Evolutionary conservation across 2,888 invertebrate genomes (phyloP).

Genomic region (Rhopalosiphum nymphaeae): DNA sequence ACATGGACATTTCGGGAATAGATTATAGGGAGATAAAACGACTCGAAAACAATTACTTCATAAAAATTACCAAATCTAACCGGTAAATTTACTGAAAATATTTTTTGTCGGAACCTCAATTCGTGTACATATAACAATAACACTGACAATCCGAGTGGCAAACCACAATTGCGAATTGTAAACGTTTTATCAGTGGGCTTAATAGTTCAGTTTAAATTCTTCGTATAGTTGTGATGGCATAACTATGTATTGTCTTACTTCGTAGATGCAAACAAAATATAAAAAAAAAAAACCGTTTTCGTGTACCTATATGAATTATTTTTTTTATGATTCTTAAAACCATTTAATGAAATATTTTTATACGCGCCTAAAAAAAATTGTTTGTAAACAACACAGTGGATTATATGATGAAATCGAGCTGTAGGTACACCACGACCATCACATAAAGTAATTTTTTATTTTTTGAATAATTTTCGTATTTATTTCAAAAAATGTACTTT

Average conservation of each 20-base stretch:
- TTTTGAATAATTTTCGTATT: too few relatives aligned
- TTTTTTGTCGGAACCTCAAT: too few relatives aligned
- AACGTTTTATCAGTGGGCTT: not conserved
- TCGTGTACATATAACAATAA: not conserved
- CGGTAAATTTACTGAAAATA: too few relatives aligned
- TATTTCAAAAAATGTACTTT: not conserved
- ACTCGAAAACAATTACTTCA: too few relatives aligned
- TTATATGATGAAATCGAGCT: not conserved
- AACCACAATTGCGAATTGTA: not conserved
- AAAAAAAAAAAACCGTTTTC: not conserved
- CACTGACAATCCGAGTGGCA: not conserved
- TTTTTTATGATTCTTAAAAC: not conserved
- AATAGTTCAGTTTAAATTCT: not conserved
- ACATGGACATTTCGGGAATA: too few relatives aligned
- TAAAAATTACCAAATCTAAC: too few relatives aligned
- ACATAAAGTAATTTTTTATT: too few relatives aligned
- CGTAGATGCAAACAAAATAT: not conserved
- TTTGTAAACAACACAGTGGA: not conserved
- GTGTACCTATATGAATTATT: not conserved
- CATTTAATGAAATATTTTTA: not conserved
- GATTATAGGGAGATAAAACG: too few relatives aligned
- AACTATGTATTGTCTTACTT: not conserved
- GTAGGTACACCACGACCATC: not conserved
- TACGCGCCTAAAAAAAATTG: not conserved
- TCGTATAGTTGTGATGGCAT: not conserved